These are phyloP conservation scores for Papilio glaucus DNA, from an alignment of 1,140 invertebrate species.

Conservation along the genomic window DNA sequence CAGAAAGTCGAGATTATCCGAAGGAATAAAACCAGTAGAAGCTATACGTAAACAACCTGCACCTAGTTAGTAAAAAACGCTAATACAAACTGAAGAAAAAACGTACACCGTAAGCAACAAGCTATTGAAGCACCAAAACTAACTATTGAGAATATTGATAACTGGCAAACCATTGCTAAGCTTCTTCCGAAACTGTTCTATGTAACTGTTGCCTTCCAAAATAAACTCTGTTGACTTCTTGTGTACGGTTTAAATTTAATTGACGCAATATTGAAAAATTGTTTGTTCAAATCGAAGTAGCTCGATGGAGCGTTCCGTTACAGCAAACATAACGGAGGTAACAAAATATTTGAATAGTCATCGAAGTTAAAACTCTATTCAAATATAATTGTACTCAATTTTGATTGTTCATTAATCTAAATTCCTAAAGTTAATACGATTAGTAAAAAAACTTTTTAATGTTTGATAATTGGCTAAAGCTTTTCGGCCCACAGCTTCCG, in stretches of 20 bases:
- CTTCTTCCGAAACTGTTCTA: conserved; percentile 16
- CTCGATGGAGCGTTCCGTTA: conserved; percentile 42
- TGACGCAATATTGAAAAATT: not conserved
- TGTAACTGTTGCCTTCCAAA: not conserved
- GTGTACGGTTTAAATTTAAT: not conserved
- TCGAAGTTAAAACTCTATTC: conserved; percentile 39
- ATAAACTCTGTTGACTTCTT: not conserved
- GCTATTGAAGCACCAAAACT: not conserved
- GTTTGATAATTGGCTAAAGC: not conserved
- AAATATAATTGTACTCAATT: conserved; percentile 13
- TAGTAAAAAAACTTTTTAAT: not conserved
- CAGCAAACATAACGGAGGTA: conserved; percentile 31
- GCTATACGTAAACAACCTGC: not conserved
- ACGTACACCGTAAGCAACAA: conserved; percentile 8
- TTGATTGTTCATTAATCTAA: not conserved
- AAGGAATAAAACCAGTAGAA: not conserved
- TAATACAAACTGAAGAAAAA: not conserved
- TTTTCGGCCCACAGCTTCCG: not conserved
- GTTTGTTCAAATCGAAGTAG: conserved; percentile 40
- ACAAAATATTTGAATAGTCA: conserved; percentile 22
- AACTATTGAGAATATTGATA: conserved; percentile 13
- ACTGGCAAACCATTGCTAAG: conserved; percentile 19
- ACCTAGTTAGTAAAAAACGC: not conserved
- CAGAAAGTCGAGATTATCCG: not conserved
- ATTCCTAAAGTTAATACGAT: not conserved